Evolutionary conservation across 2,797 vertebrate genomes (phyloP).

Genomic region (Sebastes minor): DNA sequence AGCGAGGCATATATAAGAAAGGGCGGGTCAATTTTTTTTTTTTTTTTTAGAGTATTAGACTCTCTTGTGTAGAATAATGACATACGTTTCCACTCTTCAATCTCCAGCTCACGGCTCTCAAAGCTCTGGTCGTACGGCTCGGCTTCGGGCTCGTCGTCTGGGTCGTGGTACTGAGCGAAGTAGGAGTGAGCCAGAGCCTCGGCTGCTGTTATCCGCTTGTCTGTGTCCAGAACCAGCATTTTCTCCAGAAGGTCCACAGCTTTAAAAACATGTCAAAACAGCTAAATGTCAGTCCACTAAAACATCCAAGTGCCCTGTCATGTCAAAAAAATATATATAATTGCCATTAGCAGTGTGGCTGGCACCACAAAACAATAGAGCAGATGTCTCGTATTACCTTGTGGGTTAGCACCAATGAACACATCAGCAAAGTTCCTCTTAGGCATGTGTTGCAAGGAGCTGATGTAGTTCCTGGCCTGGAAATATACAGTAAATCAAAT

Average conservation of each 20-base stretch:
- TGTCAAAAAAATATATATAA: neutral
- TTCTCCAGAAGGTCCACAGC: slow-evolving; percentile 98
- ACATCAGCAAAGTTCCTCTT: slow-evolving; percentile 99
- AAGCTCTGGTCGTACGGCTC: slow-evolving; percentile 98
- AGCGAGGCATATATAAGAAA: neutral
- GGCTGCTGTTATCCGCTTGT: slow-evolving; percentile 94
- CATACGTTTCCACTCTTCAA: slow-evolving; percentile 98
- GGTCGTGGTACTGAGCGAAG: slow-evolving; percentile 96
- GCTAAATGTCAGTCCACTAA: neutral
- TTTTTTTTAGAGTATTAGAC: neutral
- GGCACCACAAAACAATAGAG: neutral
- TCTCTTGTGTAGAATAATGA: neutral
- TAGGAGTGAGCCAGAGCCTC: slow-evolving; percentile 94
- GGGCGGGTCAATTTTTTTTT: too few relatives aligned
- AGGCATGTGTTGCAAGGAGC: slow-evolving; percentile 93
- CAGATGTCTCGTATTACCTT: slow-evolving; percentile 80
- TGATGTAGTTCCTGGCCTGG: slow-evolving; percentile 97
- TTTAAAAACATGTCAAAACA: slow-evolving; percentile 50
- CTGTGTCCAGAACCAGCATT: slow-evolving; percentile 98
- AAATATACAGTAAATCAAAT: slow-evolving; percentile 45
- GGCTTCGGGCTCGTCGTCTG: slow-evolving; percentile 95
- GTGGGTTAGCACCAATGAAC: slow-evolving; percentile 96
- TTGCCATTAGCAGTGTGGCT: neutral
- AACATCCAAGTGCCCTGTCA: neutral
- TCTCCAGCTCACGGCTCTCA: slow-evolving; percentile 94